Base-by-base conservation (phyloP, 1,140 invertebrate genomes). In the Mylabris phalerata region DNA sequence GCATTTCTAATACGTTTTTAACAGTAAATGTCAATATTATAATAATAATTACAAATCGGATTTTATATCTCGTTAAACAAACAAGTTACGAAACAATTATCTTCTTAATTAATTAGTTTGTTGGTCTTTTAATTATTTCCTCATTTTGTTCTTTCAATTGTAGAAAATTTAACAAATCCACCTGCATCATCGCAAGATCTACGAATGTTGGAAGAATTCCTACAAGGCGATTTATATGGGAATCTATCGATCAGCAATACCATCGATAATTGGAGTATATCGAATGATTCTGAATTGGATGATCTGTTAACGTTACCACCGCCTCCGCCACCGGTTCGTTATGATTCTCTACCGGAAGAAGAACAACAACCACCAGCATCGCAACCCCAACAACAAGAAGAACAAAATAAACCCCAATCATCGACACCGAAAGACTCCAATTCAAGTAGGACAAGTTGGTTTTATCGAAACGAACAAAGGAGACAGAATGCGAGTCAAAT, bases 221-320 rank as follows among this genome's bases (percentile, higher is more conserved):
- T 71, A 9, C 67, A 72, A 55, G 70, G 65, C 3, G 71, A 71
- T 57, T 56, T 72, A 5, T 71, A 73, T 48, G 72, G 72, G 11
- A 66, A 58, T n/a, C 48, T 64, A 10, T 67, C 67, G 3, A 67
- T 66, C 32, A 48, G 54, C 6, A 59, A 64, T 47, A 71, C 70
- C 55, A 66, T 68, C 25, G 63, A 71, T 42, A 11, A 72, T 59
- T 68, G 72, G 62, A 71, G 72, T 61, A 67, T 75, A 62, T 71
- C 67, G 38, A 68, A 72, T 60, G 67, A 73, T 62, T 64, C 71
- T 1, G 62, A 69, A 50, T 46, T 51, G n/a, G 71, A 74, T 60
- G 71, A 74, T 27, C 71, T 75, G n/a, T 63, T 71, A 9, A 69
- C 62, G 41, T 77, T 78, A 4, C 79, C 79, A 9, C 64, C 74